Conservation (phyloP, 2,888 invertebrate species). For the Microdon myrmicae region DNA sequence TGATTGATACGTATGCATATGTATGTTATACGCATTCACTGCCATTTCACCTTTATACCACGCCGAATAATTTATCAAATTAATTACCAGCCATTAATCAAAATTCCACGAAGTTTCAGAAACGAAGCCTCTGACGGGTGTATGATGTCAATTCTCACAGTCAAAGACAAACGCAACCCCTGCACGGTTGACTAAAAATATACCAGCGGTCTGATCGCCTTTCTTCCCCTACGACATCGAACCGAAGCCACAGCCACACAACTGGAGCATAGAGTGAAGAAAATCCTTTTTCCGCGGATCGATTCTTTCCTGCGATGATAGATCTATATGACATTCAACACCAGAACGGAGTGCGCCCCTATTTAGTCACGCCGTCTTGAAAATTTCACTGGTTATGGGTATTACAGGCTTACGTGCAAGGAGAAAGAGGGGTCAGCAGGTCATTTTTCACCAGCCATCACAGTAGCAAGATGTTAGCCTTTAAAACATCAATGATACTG, state of each 20-base stretch:
- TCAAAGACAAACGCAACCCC: constrained; percentile 7
- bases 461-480: constrained; percentile 17
- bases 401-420: constrained; percentile 18
- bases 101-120: constrained; percentile 27
- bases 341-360: constrained; percentile 21
- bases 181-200: no score
- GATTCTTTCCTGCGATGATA: constrained; percentile 8
- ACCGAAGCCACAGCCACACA: constrained; percentile 12
- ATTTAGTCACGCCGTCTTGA: constrained; percentile 19
- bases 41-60: constrained; percentile 21
- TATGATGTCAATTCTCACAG: neutral
- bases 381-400: constrained; percentile 12
- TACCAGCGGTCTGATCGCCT: no score
- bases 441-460: constrained; percentile 6
- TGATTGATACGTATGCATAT: constrained; percentile 19
- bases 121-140: constrained; percentile 3
- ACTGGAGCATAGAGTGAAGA: constrained; percentile 6
- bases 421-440: constrained; percentile 17
- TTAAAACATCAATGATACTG: constrained; percentile 6
- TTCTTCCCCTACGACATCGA: constrained; percentile 1
- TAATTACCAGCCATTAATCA: constrained; percentile 36
- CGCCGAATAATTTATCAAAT: constrained; percentile 26
- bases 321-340: constrained; percentile 18
- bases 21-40: constrained; percentile 6
- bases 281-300: neutral